Base-by-base conservation (phyloP, 2,113 vertebrate genomes). In the Pithys albifrons region DNA sequence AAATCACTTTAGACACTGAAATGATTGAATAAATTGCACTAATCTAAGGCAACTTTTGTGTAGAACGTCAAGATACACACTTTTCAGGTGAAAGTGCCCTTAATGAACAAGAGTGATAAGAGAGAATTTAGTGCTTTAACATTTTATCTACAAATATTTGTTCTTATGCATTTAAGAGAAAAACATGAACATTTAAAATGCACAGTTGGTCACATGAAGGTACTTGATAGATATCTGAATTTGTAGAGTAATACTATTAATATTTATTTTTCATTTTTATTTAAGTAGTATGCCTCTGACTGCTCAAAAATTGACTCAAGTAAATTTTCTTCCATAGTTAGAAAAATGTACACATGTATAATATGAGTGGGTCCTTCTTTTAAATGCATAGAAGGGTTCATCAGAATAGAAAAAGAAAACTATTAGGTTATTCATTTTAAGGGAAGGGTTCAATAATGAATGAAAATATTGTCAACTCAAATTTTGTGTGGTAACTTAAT, bases 401-500 rank as follows among this genome's bases (percentile, higher is more conserved):
- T 93, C 57, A 74, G 76, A 97, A 66, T 74, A 85, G 46, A 90
- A 78, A 57, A 54, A 46, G 13, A 43, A 67, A 9, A 5, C 87
- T 64, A 14, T 65, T 85, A 91, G 16, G 3, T 35, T 69, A 62
- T 92, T 59, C 35, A 84, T 67, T 95, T 58, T 82, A 88, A 51
- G 87, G 46, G 37, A 92, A 45, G 25, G 10, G 48, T 92, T 95
- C 77, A 88, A 70, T 62, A 97, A 93, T 84, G 61, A 97, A 88
- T 55, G 85, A 87, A 96, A 83, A 94, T 69, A 83, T 62, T 52
- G 51, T 92, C 6, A 2, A 90, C 76, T 96, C 67, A 91, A 52
- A 74, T 90, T 96, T 95, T 90, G 45, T 92, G 54, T 95, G 81
- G 84, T 65, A 93, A 86, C 31, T 69, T 95, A 96, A 94, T 96